Evolutionary conservation across 2,888 invertebrate species (phyloP), one percentile per base, ranked within the genome.

Genomic region (Philereme vetulata): DNA sequence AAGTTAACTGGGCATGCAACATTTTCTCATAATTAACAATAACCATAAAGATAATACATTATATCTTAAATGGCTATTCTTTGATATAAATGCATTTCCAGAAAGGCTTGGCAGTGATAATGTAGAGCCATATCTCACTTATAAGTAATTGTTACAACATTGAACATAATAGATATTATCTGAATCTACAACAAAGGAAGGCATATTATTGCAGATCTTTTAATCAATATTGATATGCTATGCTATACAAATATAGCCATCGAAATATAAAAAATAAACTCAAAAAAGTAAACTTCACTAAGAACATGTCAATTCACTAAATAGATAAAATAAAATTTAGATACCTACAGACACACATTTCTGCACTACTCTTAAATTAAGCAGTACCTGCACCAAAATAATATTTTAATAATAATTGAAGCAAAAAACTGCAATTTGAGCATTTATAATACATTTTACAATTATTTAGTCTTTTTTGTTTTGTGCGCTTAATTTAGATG

Each of bases 401-500:
- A 11, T 36, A 7, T 44, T 6, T 33, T 46, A 21, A 55, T 4
- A 48, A 34, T 46, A 50, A 32, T 45, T 54, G 11, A 47, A 54
- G 55, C 48, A 51, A 55, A 51, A 33, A 51, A 46, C 40, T 42
- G 9, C 7, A 49, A 36, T 46, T 56, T 61, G 61, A 61, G 61
- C 61, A 61, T 47, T 59, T 52, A 34, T 51, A 54, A 42, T 57
- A 57, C 48, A 51, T 53, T 52, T 11, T 50, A 11, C 51, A 21
- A 35, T 48, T n/a, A 44, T 11, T 38, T 44, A 21, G 11, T 21
- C 7, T 42, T n/a, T n/a, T n/a, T 21, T 53, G 34, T 51, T 53
- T 66, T 65, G 63, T 66, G 64, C 63, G 60, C 54, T 60, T 64
- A 55, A 50, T 46, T 51, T 35, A 35, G 38, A 6, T 38, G 38